Evolutionary conservation across 2,113 vertebrate species (phyloP), one percentile per base, ranked within the genome.

Genomic region (Cacatua alba): DNA sequence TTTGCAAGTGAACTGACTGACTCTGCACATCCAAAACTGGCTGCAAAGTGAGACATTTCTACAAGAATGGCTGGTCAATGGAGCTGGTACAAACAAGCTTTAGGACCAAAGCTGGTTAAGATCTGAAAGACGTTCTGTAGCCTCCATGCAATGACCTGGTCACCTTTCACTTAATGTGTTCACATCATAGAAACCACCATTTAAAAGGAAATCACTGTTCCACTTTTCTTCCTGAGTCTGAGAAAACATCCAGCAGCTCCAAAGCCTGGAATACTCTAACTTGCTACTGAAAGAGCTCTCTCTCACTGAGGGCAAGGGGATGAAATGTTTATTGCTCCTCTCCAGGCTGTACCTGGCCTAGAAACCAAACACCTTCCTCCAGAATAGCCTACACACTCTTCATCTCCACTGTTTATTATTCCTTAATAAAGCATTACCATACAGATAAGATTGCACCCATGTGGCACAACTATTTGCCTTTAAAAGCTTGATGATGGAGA

Each of bases 401-500:
- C 39, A 68, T 35, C 60, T 75, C 49, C 49, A 41, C 28, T 62
- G 21, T 25, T 57, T 85, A 79, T 85, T 87, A 79, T 91, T 87
- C 87, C 81, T 72, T 77, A 87, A 87, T 88, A 84, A 95, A 77
- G 71, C 64, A 25, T 75, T 75, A 49, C 39, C 48, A 29, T 44
- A 52, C 77, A 94, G 67, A 29, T 39, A 52, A 68, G 81, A 76
- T 6, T 87, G 52, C 37, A 74, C 17, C 43, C 74, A 62, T 49
- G 74, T 62, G 31, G 35, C 62, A 52, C 57, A 84, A 48, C 44
- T 72, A 69, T 84, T 87, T 92, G 62, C 77, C 74, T 87, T 72
- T 89, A 80, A 96, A 93, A 69, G 41, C 86, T 43, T 72, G 49
- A 49, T 70, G 83, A 72, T 94, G 83, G 69, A 91, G 41, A 71